Percentiles rank a stretch among this genome's conserved stretches.
These are phyloP conservation scores for Drosophila tripunctata DNA, from an alignment of 2,888 invertebrate genomes.

Conservation along the genomic window DNA sequence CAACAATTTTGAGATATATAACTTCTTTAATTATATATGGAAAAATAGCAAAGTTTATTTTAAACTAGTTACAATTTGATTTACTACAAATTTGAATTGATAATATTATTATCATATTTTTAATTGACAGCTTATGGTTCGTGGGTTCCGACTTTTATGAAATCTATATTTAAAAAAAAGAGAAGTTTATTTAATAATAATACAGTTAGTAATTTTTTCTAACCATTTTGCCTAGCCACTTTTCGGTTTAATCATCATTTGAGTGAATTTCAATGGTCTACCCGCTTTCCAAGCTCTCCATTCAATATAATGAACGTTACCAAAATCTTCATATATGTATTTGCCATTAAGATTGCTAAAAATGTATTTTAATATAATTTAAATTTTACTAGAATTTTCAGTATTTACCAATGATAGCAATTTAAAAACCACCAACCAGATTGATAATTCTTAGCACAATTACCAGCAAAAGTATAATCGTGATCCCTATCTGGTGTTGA, in stretches of 20 bases:
- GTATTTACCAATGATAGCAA: slow-evolving; percentile 86
- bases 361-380: neutral
- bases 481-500: slow-evolving; percentile 87
- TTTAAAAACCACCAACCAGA: slow-evolving; percentile 90
- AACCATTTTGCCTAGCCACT: too few relatives aligned
- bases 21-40: too few relatives aligned
- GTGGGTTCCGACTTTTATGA: too few relatives aligned
- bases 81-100: too few relatives aligned
- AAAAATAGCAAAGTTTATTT: too few relatives aligned
- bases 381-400: neutral
- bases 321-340: slow-evolving; percentile 84
- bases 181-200: too few relatives aligned
- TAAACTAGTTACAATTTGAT: too few relatives aligned
- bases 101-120: too few relatives aligned
- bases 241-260: slow-evolving; percentile 87
- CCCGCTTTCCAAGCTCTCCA: slow-evolving; percentile 86
- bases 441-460: slow-evolving; percentile 87
- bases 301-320: slow-evolving; percentile 83
- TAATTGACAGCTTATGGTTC: too few relatives aligned
- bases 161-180: too few relatives aligned
- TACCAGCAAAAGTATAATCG: slow-evolving; percentile 85
- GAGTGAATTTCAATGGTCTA: slow-evolving; percentile 86
- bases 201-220: too few relatives aligned
- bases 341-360: slow-evolving; percentile 88
- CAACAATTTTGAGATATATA: too few relatives aligned